Evolutionary conservation across 2,113 vertebrate genomes (phyloP).

Genomic region (Sula dactylatra): DNA sequence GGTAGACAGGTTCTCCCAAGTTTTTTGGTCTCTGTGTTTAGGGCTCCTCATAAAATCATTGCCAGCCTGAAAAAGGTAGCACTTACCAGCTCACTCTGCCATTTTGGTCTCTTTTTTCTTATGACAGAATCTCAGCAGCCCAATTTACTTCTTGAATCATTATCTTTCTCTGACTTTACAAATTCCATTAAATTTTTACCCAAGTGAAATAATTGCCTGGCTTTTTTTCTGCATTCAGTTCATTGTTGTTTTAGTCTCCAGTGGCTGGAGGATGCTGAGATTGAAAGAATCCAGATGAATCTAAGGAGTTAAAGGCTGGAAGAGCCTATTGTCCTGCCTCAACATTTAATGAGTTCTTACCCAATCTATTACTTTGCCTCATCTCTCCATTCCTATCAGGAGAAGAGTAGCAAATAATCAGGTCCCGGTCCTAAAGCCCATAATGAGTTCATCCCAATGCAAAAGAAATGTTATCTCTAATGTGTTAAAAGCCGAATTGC

Average conservation of each 20-base stretch:
- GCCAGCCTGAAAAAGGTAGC: background rate
- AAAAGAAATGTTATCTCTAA: constrained; percentile 4
- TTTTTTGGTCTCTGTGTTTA: background rate
- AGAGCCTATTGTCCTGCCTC: constrained; percentile 29
- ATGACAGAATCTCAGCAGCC: background rate
- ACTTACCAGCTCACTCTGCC: background rate
- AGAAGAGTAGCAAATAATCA: background rate
- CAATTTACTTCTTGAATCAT: background rate
- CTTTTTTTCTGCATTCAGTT: background rate
- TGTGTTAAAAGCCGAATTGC: constrained; percentile 23
- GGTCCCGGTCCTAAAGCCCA: background rate
- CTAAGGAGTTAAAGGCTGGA: constrained; percentile 26
- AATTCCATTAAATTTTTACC: constrained; percentile 18
- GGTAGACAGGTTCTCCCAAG: background rate
- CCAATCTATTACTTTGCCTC: constrained; percentile 22
- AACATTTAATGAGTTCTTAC: constrained; percentile 37
- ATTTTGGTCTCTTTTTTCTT: background rate
- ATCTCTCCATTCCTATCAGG: constrained; percentile 16
- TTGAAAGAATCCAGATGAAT: constrained; percentile 37
- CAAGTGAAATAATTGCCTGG: constrained; percentile 39
- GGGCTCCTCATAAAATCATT: background rate
- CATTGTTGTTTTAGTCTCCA: constrained; percentile 22
- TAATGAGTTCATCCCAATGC: constrained; percentile 23
- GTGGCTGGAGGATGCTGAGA: constrained; percentile 5
- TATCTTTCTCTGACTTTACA: background rate